A percentile compares a stretch with the other conserved stretches of the same genome.
phyloP scores from a whole-genome alignment of 2,113 vertebrate species.

The Serilophus lunatus region DNA sequence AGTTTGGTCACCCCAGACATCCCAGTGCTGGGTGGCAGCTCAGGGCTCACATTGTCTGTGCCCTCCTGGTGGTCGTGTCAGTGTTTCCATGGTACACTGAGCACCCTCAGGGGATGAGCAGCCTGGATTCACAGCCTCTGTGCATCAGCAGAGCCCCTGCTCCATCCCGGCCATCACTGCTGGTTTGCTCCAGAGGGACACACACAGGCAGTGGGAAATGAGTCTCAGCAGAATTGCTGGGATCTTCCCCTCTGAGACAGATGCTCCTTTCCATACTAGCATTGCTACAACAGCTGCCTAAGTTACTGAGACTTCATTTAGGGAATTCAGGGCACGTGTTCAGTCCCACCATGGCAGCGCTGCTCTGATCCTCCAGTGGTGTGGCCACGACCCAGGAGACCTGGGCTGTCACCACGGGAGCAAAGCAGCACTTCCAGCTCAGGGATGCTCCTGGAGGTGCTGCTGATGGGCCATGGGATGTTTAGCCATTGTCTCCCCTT shows the following conservation, averaged over 20 bases:
- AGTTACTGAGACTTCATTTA: neutral
- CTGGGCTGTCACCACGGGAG: neutral
- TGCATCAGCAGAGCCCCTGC: neutral
- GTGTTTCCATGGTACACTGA: neutral
- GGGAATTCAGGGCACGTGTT: fast-evolving
- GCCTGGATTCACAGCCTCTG: neutral
- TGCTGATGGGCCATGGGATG: neutral
- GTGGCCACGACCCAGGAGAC: neutral
- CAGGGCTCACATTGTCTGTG: neutral
- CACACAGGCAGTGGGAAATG: fast-evolving
- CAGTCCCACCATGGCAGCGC: neutral
- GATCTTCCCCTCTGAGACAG: fast-evolving
- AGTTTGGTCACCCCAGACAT: neutral
- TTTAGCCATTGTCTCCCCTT: neutral
- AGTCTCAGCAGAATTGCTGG: no score
- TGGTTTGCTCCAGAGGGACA: neutral
- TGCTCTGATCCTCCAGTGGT: fast-evolving
- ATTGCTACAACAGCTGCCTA: neutral
- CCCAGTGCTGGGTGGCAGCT: neutral
- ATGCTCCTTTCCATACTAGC: fast-evolving
- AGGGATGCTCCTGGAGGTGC: neutral
- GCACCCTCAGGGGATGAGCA: neutral
- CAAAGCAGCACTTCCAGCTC: neutral
- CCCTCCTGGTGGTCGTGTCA: neutral
- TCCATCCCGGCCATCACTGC: neutral